phyloP scores from a whole-genome alignment of 2,888 invertebrate species.

The Pollenia labialis region DNA sequence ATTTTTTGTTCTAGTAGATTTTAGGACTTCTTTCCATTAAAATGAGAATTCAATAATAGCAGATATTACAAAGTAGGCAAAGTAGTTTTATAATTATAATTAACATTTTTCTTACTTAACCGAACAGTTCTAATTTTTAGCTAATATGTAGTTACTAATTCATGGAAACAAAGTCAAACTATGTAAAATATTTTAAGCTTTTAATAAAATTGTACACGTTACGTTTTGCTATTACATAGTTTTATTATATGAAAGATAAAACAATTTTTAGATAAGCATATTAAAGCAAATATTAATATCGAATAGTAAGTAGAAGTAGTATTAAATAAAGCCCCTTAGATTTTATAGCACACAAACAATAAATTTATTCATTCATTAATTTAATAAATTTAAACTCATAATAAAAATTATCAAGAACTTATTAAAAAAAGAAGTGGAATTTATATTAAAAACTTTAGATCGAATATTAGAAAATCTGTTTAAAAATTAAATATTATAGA shows the following conservation, averaged over 20 bases:
- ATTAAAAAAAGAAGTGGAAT: neutral
- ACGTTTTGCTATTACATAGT: neutral
- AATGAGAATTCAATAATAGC: too few relatives aligned
- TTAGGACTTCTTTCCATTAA: too few relatives aligned
- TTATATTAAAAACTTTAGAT: neutral
- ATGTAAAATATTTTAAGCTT: too few relatives aligned
- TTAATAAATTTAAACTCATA: neutral
- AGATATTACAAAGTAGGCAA: too few relatives aligned
- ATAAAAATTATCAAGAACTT: too few relatives aligned
- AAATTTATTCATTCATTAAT: neutral
- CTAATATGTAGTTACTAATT: too few relatives aligned
- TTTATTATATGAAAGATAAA: neutral
- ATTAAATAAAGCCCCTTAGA: too few relatives aligned
- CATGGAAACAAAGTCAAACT: too few relatives aligned
- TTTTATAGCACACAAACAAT: too few relatives aligned
- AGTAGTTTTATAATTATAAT: too few relatives aligned
- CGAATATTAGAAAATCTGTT: neutral
- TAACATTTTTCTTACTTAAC: too few relatives aligned
- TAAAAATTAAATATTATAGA: neutral
- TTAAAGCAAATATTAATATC: neutral
- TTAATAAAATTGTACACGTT: neutral
- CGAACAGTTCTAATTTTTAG: too few relatives aligned
- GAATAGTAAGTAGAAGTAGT: neutral
- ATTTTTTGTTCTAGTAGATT: neutral
- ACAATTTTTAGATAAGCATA: slow-evolving; percentile 1